Evolutionary conservation across 1,140 invertebrate species (phyloP).

Genomic region (Aphelenchoides avenae): DNA sequence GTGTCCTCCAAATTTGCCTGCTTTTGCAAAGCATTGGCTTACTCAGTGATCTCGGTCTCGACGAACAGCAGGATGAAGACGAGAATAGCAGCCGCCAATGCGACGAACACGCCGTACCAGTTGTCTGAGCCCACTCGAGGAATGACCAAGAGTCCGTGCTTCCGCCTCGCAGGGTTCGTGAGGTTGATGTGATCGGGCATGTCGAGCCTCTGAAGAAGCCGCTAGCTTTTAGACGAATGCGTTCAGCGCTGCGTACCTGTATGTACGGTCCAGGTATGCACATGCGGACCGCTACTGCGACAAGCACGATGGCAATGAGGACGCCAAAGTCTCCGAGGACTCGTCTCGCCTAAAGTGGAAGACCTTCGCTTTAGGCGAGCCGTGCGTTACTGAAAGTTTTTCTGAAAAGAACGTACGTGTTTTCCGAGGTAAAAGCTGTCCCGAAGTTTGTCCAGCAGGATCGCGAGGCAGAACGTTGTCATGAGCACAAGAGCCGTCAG

Average conservation of each 20-base stretch:
- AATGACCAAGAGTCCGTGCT: constrained; percentile 71
- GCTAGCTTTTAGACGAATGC: constrained; percentile 67
- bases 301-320: constrained; percentile 84
- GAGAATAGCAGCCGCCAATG: constrained; percentile 77
- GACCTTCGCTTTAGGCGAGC: too few species aligned
- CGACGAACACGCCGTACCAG: constrained; percentile 70
- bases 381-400: constrained; percentile 25
- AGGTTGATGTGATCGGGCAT: constrained; percentile 80
- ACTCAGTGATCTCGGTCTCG: constrained; percentile 91
- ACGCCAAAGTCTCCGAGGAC: constrained; percentile 94
- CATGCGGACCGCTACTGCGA: constrained; percentile 72
- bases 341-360: constrained; percentile 74
- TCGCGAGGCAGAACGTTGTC: constrained; percentile 85
- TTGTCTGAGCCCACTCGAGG: constrained; percentile 66
- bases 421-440: constrained; percentile 89
- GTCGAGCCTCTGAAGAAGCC: constrained; percentile 70
- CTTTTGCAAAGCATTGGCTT: too few species aligned
- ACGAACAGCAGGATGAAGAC: constrained; percentile 91
- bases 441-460: constrained; percentile 82
- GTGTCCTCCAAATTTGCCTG: too few species aligned
- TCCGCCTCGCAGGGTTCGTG: constrained; percentile 68
- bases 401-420: constrained; percentile 69
- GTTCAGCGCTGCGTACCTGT: constrained; percentile 55
- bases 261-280: constrained; percentile 69
- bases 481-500: constrained; percentile 86